Percentiles rank a stretch among this genome's conserved stretches.
phyloP scores from a whole-genome alignment of 2,888 invertebrate species.

The Gari tellinella region DNA sequence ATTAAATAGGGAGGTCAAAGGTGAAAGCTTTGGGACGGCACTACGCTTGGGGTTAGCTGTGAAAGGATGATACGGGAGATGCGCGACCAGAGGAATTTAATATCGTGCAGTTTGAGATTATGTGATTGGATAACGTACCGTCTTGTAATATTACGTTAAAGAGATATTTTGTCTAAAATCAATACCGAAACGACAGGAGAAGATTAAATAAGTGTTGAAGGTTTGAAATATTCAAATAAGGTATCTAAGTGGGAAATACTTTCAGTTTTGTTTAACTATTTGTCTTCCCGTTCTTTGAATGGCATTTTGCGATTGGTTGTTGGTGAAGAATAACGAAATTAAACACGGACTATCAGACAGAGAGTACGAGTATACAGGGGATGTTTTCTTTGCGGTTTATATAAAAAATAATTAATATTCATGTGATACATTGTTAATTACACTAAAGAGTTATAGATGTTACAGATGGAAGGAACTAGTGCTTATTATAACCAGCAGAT shows the following conservation, averaged over 20 bases:
- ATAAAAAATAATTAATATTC: too few relatives aligned
- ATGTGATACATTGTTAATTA: too few relatives aligned
- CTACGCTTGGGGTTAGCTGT: conserved; percentile 33
- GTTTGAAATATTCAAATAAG: conserved; percentile 42
- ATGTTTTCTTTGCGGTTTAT: too few relatives aligned
- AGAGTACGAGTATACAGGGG: not conserved
- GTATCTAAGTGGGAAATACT: conserved; percentile 22
- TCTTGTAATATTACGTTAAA: conserved; percentile 44
- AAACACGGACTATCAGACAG: not conserved
- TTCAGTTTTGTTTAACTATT: conserved; percentile 18
- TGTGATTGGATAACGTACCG: conserved; percentile 54
- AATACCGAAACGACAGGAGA: conserved; percentile 48
- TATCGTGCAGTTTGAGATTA: conserved; percentile 36
- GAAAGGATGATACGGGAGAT: conserved; percentile 1
- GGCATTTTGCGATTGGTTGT: not conserved
- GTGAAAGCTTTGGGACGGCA: conserved; percentile 50
- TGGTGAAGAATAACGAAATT: too few relatives aligned
- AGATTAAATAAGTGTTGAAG: conserved; percentile 54
- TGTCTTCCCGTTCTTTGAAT: conserved; percentile 11
- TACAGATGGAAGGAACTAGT: conserved; percentile 73
- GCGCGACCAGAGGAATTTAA: conserved; percentile 44
- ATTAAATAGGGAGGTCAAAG: conserved; percentile 46
- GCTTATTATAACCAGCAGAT: conserved; percentile 70
- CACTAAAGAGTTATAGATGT: conserved; percentile 35
- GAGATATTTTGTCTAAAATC: conserved; percentile 53